Conservation (phyloP, 2,797 vertebrate species). For the Liparis tanakae region DNA sequence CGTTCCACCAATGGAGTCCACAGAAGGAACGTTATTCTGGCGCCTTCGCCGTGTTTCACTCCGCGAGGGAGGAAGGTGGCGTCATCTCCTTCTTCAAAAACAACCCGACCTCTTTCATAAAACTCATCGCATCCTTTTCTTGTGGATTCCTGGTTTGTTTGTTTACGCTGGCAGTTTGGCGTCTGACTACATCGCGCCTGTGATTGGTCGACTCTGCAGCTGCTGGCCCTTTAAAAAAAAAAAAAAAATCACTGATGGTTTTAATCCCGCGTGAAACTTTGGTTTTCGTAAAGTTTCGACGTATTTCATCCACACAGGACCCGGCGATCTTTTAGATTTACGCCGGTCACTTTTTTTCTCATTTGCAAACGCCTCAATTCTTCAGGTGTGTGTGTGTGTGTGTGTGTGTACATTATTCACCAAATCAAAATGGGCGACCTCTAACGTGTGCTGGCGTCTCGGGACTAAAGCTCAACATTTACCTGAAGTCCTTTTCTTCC, state of each 20-base stretch:
- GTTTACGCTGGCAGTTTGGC: constrained; percentile 69
- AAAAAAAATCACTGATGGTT: constrained; percentile 21
- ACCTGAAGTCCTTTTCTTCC: constrained; percentile 18
- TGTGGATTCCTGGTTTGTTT: constrained; percentile 45
- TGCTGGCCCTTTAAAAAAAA: constrained; percentile 10
- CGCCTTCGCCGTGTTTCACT: constrained; percentile 60
- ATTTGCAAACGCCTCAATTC: too few relatives aligned
- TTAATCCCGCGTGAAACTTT: constrained; percentile 10
- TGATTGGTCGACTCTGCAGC: constrained; percentile 52
- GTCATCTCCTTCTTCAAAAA: constrained; percentile 25
- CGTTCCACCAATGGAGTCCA: constrained; percentile 66
- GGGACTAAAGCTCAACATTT: constrained; percentile 17
- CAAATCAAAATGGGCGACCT: constrained; percentile 20
- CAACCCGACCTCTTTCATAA: constrained; percentile 36
- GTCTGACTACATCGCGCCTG: constrained; percentile 76
- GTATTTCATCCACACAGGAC: constrained; percentile 24
- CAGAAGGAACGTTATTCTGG: constrained; percentile 73
- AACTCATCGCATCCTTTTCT: constrained; percentile 41
- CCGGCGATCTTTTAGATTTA: background rate
- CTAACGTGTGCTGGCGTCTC: background rate
- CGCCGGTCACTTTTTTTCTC: background rate
- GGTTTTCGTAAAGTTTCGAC: constrained; percentile 1
- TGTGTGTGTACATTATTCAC: constrained; percentile 19
- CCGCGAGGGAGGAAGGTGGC: constrained; percentile 83
- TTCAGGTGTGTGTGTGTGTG: too few relatives aligned